Percentiles rank a stretch among this genome's conserved stretches.
phyloP scores from a whole-genome alignment of 1,140 invertebrate species.

The Achroia grisella region DNA sequence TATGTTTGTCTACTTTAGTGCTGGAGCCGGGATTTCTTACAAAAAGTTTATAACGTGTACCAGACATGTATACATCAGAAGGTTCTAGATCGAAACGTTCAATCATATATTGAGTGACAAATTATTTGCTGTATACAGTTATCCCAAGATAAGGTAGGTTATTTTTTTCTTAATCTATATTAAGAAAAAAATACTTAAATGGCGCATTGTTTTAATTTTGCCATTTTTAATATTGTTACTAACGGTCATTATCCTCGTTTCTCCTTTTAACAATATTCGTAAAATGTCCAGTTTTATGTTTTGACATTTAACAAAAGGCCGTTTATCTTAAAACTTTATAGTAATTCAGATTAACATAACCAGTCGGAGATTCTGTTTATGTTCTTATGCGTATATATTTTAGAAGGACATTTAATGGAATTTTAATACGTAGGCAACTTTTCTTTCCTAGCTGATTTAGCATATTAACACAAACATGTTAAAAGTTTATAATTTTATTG shows the following conservation, averaged over 20 bases:
- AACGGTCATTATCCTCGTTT: no score
- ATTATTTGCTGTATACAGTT: no score
- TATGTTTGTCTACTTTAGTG: slow-evolving; percentile 9
- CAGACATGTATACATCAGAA: no score
- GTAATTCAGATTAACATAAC: slow-evolving; percentile 31
- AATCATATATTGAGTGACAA: no score
- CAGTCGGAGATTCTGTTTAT: slow-evolving; percentile 6
- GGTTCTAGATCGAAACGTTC: no score
- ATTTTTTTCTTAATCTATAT: no score
- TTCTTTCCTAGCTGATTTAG: slow-evolving; percentile 13
- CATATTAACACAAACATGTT: slow-evolving; percentile 39
- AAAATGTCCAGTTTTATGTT: not conserved
- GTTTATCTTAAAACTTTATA: slow-evolving; percentile 5
- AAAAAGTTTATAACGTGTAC: no score
- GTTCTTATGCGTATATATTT: not conserved
- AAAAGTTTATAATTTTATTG: slow-evolving; percentile 39
- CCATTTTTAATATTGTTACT: no score
- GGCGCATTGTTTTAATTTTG: no score
- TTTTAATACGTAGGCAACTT: not conserved
- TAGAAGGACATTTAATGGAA: slow-evolving; percentile 7
- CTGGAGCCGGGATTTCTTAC: no score
- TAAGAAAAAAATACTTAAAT: no score
- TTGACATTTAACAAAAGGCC: slow-evolving; percentile 8
- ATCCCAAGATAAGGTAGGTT: no score
- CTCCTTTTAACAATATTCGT: not conserved